Base-by-base conservation (phyloP, 2,797 vertebrate genomes). In the Knipowitschia caucasica region DNA sequence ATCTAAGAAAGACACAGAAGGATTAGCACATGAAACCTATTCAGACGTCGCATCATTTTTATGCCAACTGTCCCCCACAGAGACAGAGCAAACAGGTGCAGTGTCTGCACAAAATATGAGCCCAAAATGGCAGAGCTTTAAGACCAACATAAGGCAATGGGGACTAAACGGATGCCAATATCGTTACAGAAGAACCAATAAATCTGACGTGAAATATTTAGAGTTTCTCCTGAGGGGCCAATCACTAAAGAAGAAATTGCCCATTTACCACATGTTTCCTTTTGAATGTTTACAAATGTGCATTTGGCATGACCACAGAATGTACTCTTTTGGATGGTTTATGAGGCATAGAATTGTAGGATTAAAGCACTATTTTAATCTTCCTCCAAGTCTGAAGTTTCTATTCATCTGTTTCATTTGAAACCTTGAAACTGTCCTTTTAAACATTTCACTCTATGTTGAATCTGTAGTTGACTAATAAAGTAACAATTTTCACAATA, bases 1-100 rank as follows among this genome's bases (percentile, higher is more conserved):
- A 30, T 47, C 31, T 18, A 47, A 47, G 45, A 47, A 30, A 18
- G 45, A 47, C 27, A 9, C 44, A 12, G 25, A 9, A 10, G 25
- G 44, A 46, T 29, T 30, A 47, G 42, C 17, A 30, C 26, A 31
- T 20, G 27, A 47, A 47, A 47, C 45, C 45, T 47, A 25, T 46
- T 46, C 44, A 46, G 25, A 30, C 5, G 12, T 30, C 17, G 29
- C 27, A 46, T 46, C 24, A 27, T 45, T 45, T 47, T 30, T 21
- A 31, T 18, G 26, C 43, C 27, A 20, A 30, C 25, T 12, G 15
- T 47, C n/a, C 20, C 44, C 44, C 27, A 20, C 10, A 30, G 17
- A 30, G 15, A 29, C 26, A 45, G 7, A 27, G 24, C 42, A 45
- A 45, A 27, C 42, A 26, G 25, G 42, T 26, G 24, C 4, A 26